Evolutionary conservation across 1,140 invertebrate species (phyloP), one percentile per base, ranked within the genome.

Genomic region (Coenobita brevimanus): DNA sequence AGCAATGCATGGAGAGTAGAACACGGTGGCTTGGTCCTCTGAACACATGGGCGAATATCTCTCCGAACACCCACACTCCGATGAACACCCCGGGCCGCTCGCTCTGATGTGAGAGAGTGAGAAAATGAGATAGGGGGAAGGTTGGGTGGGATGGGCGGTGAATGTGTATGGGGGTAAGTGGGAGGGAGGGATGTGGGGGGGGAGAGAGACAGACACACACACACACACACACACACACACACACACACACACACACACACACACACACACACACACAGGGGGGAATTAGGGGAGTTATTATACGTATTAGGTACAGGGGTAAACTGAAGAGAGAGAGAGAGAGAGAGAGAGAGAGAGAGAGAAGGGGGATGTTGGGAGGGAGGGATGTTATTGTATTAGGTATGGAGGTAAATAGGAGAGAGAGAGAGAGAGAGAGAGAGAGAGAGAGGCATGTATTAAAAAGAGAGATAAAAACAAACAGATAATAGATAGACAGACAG

Each of bases 1-100:
- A 43, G 96, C 96, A 88, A 95, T 94, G 91, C 96, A 96, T 15
- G 95, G 94, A 17, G 94, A 95, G 90, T 95, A 96, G 92, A 94
- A 96, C 0, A 94, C 95, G 6, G 92, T 91, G 0, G 41, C 64
- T 8, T 93, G 93, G 89, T 93, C 93, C 57, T 92, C 92, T 13
- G 94, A 93, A 91, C 96, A 96, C n/a, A 96, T 93, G 0, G 96
- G 96, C 73, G 94, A 93, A 90, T 96, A 96, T 87, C 94, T 92
- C 78, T 93, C 93, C 30, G 94, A 94, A 92, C 96, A 96, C 36
- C 93, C 92, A 90, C 96, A 96, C 33, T 94, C 88, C 50, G 90
- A 91, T 1, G 85, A 87, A 30, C 85, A 87, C 21, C 33, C n/a
- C 60, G 1, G 85, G 85, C 27, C 6, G 10, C 38, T 17, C 15